Evolutionary conservation across 92 coral and sea anemone genomes (phyloP), one percentile per base, ranked within the genome.

Genomic region (Porites rus): DNA sequence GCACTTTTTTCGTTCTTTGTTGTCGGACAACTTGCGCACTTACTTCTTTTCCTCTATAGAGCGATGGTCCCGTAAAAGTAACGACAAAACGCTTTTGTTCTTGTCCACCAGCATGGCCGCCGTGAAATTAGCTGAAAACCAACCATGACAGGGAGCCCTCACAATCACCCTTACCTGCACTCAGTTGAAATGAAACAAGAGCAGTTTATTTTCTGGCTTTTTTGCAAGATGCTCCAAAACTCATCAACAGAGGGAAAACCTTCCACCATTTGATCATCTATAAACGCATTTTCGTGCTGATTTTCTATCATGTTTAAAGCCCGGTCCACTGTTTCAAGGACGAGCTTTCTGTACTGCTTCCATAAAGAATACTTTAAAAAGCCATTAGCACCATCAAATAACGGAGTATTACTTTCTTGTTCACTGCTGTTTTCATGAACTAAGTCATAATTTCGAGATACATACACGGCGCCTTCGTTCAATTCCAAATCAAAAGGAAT

Each of bases 401-500:
- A 25, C 12, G n/a, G 68, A 8, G 22, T n/a, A 0, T 81, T 52
- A 31, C 31, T 20, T n/a, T 28, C 59, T 56, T 51, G 10, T 22
- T 62, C 52, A 51, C 19, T 28, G 12, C 70, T 78, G 69, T 80
- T 52, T 10, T 62, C 25, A 78, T 67, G 51, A 52, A 68, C 19
- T 20, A 14, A 50, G 6, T 67, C 46, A 11, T 4, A 58, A 81
- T 18, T 19, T 54, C 43, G 60, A 12, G 51, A 5, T 81, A 10
- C 76, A 31, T 13, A 38, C 46, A 38, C 51, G 7, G 46, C 46
- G 21, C 58, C 58, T 12, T 79, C 88, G 43, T 84, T 72, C 21
- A 90, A 66, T 68, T 91, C 83, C 75, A 93, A 79, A 76, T 90
- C 88, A 10, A 92, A 83, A 10, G 98, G 97, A 86, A 96, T 96